Conservation (phyloP, 2,888 invertebrate genomes). For the Pantelozetes paolii region DNA sequence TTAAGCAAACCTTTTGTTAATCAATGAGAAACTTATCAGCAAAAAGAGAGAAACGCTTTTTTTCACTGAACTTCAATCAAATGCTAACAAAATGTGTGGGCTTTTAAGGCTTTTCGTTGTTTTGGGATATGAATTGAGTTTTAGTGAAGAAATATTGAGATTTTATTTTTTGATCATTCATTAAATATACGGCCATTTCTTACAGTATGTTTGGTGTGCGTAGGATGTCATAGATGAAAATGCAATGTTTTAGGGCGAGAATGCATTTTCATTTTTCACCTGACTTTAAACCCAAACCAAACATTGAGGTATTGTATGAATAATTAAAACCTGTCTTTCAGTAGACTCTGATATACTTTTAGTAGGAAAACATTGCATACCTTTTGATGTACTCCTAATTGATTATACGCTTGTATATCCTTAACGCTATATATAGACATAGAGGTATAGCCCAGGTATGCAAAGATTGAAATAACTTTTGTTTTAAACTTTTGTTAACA, state of each 20-base stretch:
- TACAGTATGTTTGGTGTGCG: neutral
- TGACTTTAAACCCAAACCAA: neutral
- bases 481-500: no score
- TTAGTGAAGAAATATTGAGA: neutral
- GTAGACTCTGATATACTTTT: no score
- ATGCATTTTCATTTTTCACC: neutral
- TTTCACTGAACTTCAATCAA: neutral
- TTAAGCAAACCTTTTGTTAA: neutral
- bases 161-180: neutral
- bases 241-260: neutral
- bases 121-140: neutral
- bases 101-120: neutral
- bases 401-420: no score
- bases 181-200: neutral
- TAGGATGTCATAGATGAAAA: neutral
- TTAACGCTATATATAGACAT: no score
- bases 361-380: no score
- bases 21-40: neutral
- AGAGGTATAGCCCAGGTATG: no score
- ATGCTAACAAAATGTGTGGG: neutral
- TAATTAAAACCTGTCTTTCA: conserved; percentile 1
- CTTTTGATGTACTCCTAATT: no score
- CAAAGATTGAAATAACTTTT: no score
- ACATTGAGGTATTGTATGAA: conserved; percentile 9
- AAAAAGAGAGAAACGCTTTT: neutral